Percentiles rank a stretch among this genome's conserved stretches.
Evolutionary conservation across 2,797 vertebrate genomes (phyloP).

Genomic region (Austrolebias charrua): DNA sequence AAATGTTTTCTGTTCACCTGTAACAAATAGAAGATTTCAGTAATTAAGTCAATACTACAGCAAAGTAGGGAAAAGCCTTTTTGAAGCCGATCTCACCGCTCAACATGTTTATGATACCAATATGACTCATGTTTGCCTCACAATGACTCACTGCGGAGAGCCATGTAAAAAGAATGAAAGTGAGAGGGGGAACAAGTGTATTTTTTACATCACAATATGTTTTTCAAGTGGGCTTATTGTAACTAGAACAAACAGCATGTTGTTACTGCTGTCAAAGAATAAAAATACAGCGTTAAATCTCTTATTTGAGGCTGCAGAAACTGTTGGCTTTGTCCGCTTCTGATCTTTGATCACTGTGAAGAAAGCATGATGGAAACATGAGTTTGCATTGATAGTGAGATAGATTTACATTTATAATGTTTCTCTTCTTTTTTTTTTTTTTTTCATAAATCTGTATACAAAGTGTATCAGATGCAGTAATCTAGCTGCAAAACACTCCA

Average conservation of each 20-base stretch:
- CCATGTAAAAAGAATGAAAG: conserved; percentile 3
- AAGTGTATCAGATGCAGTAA: too few species aligned
- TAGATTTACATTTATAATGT: too few species aligned
- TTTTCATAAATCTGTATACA: too few species aligned
- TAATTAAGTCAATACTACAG: neutral
- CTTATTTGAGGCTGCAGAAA: neutral
- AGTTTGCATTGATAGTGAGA: too few species aligned
- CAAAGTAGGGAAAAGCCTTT: neutral
- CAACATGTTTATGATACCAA: neutral
- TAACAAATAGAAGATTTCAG: conserved; percentile 5
- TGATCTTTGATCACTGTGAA: neutral
- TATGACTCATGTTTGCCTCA: conserved; percentile 11
- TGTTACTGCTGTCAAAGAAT: neutral
- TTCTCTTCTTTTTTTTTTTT: too few species aligned
- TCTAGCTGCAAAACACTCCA: too few species aligned
- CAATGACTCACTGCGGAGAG: conserved; percentile 13
- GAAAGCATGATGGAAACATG: too few species aligned
- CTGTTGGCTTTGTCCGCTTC: neutral
- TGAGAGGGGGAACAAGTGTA: neutral
- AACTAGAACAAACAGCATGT: neutral
- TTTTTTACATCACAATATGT: neutral
- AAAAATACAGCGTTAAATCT: neutral
- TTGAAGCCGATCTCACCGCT: conserved; percentile 5
- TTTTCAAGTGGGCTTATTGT: neutral
- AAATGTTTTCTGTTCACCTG: neutral